phyloP scores from a whole-genome alignment of 2,113 vertebrate genomes.

The Mastomys coucha region DNA sequence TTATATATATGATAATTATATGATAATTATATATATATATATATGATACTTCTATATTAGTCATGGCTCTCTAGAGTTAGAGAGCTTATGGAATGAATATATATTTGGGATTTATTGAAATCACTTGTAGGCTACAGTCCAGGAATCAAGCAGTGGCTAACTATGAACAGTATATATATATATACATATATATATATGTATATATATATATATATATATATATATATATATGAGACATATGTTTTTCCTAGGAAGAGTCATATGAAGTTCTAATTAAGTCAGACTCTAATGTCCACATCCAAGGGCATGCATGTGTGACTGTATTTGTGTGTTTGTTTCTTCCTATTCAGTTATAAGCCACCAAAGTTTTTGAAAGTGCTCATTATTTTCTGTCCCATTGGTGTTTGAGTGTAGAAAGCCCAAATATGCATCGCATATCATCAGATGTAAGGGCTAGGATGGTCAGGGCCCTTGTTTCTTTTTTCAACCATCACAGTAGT shows the following conservation, averaged over 20 bases:
- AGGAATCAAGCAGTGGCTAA: too few species aligned
- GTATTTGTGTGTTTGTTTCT: background rate
- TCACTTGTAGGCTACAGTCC: too few species aligned
- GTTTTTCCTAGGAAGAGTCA: background rate
- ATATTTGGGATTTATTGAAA: too few species aligned
- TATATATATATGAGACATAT: background rate
- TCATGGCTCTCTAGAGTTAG: too few species aligned
- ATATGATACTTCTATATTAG: too few species aligned
- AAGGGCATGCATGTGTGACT: background rate
- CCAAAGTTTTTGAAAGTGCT: background rate
- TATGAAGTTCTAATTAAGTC: background rate
- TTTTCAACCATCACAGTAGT: background rate
- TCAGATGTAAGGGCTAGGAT: background rate
- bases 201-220: too few species aligned
- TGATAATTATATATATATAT: too few species aligned
- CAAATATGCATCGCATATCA: background rate
- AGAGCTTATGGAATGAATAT: too few species aligned
- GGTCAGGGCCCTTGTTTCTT: background rate
- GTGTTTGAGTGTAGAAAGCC: background rate
- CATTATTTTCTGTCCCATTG: background rate
- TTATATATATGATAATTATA: too few species aligned
- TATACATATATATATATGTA: too few species aligned
- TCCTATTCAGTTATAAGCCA: background rate
- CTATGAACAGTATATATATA: too few species aligned
- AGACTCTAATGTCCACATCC: background rate